phyloP scores from a whole-genome alignment of 2,113 vertebrate genomes.

The Lagopus leucura region DNA sequence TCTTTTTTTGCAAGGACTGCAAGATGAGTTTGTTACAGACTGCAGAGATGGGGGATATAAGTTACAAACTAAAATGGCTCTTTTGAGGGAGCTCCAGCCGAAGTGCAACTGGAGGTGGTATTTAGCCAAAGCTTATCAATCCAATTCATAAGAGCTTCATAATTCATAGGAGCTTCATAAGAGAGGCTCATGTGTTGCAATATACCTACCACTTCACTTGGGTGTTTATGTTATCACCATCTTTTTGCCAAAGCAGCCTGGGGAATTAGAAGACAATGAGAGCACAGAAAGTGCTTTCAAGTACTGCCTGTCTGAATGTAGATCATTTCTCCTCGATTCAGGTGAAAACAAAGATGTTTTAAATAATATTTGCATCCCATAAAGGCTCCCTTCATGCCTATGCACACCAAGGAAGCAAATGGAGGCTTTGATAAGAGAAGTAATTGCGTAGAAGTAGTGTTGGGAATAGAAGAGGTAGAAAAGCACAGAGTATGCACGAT shows the following conservation, averaged over 20 bases:
- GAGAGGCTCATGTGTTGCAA: neutral
- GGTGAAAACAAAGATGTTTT: neutral
- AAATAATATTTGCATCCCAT: neutral
- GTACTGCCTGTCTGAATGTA: neutral
- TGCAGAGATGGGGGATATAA: accelerated
- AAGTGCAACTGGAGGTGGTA: accelerated
- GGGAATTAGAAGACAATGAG: neutral
- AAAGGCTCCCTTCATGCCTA: neutral
- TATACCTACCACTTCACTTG: neutral
- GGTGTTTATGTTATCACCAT: neutral
- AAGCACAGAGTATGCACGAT: neutral
- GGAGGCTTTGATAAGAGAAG: neutral
- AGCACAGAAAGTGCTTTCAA: neutral
- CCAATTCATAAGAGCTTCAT: too few species aligned
- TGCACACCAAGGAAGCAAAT: neutral
- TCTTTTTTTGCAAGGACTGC: neutral
- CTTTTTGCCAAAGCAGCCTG: neutral
- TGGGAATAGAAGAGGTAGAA: neutral
- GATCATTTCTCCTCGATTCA: neutral
- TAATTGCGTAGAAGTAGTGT: neutral
- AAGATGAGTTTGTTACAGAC: neutral
- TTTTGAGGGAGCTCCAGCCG: neutral
- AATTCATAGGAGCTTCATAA: neutral
- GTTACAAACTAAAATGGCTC: neutral
- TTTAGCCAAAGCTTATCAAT: neutral